Base-by-base conservation (phyloP, 2,113 vertebrate genomes). In the Gopherus evgoodei region DNA sequence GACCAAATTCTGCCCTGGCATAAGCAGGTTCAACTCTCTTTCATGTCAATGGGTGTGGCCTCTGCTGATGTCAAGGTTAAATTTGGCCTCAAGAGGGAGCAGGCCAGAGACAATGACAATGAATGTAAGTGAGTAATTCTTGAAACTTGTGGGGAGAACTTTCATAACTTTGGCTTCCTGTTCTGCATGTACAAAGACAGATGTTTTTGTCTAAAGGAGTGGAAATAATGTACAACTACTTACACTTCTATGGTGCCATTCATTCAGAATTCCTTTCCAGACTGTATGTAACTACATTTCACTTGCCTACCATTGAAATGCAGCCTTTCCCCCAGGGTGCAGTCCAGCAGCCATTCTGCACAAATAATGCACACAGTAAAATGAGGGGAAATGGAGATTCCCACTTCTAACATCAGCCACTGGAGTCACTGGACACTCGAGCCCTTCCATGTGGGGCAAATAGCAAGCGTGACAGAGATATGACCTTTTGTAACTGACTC, bases 141-240 rank as follows among this genome's bases (percentile, higher is more conserved):
- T 83, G 95, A 95, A 95, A 94, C 96, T 95, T 97, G 97, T 96
- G 97, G 97, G 95, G 98, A 98, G 95, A 92, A 53, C 93, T 59
- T 85, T 96, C 84, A 95, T 93, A 94, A 49, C 42, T 97, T 97
- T 97, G 93, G 97, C 97, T 98, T 98, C 97, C 98, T 98, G 98
- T 98, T 98, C 98, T 96, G 94, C 96, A 96, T 90, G 95, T 84
- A 96, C 86, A 84, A 81, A 95, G 86, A 83, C 86, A 96, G 87
- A 44, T 96, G 93, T 92, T 95, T 97, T 94, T 90, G 92, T 95
- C 89, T 96, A 38, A 86, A 95, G 90, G 75, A 75, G 91, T 91
- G 93, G 91, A 95, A 96, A 91, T 59, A 91, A 78, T 54, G 78
- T 85, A 49, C 50, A 54, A 56, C 88, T 76, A 79, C 53, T 78